A percentile compares a stretch with the other conserved stretches of the same genome.
Conservation (phyloP, 2,113 vertebrate genomes). For the Saccopteryx bilineata region DNA sequence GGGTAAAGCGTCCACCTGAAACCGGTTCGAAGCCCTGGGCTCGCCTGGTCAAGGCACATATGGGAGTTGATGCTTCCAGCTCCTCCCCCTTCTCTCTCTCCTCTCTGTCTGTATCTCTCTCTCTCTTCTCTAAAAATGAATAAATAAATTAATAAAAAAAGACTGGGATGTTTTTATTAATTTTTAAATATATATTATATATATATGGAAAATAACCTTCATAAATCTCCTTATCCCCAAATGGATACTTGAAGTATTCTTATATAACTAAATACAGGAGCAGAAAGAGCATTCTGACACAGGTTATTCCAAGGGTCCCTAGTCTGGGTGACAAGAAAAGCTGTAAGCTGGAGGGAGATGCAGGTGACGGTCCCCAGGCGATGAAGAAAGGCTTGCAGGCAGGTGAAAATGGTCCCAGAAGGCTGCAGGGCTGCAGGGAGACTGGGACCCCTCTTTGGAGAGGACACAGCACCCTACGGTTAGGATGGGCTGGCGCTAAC, state of each 20-base stretch:
- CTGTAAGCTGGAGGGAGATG: not conserved
- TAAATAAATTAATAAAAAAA: too few relatives aligned
- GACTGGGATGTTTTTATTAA: too few relatives aligned
- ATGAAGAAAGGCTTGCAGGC: not conserved
- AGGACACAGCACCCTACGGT: not conserved
- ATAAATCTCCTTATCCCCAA: not conserved
- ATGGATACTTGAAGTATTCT: not conserved
- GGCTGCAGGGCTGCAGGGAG: not conserved
- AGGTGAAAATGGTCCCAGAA: not conserved
- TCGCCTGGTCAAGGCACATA: too few relatives aligned
- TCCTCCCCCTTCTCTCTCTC: too few relatives aligned
- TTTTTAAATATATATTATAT: too few relatives aligned
- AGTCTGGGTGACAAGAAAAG: not conserved
- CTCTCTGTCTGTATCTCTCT: too few relatives aligned
- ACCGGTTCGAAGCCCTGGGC: too few relatives aligned
- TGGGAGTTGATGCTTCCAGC: too few relatives aligned
- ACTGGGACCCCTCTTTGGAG: not conserved
- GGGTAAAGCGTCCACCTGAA: too few relatives aligned
- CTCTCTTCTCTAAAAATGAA: too few relatives aligned
- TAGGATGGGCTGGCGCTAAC: not conserved
- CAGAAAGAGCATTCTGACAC: not conserved
- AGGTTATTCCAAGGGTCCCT: not conserved
- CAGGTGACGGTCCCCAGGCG: not conserved
- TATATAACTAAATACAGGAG: not conserved
- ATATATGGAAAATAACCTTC: not conserved